These are phyloP conservation scores for Erythrocercus mccallii DNA, from an alignment of 2,113 vertebrate genomes.

Conservation along the genomic window DNA sequence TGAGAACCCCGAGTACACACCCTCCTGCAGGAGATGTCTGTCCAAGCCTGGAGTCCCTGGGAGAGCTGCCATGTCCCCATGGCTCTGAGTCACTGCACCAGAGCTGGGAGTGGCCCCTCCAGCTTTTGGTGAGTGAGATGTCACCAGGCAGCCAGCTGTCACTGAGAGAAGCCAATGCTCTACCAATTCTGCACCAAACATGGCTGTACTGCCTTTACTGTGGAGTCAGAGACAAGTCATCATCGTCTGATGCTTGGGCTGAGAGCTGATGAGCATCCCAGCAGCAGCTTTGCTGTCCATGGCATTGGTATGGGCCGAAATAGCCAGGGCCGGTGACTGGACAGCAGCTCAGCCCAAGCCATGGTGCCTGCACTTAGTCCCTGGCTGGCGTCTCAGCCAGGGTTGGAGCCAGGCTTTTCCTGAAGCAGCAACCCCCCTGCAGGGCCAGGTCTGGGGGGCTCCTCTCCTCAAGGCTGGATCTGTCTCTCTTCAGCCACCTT, in stretches of 20 bases:
- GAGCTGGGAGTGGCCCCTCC: background rate
- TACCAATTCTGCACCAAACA: accelerated
- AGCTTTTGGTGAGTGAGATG: background rate
- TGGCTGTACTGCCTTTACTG: background rate
- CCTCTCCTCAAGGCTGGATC: background rate
- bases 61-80: background rate
- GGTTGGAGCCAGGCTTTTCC: background rate
- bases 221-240: background rate
- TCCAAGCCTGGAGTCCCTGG: background rate
- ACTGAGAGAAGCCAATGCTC: background rate
- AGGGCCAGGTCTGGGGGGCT: background rate
- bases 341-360: background rate
- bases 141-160: accelerated
- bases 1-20: background rate
- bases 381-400: background rate
- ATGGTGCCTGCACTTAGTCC: accelerated
- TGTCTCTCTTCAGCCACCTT: background rate
- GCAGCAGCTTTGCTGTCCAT: accelerated
- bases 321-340: accelerated
- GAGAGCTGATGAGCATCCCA: background rate
- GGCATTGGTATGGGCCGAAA: accelerated
- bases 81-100: background rate
- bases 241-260: background rate
- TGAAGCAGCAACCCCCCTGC: accelerated
- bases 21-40: background rate